These are phyloP conservation scores for Gobio gobio DNA, from an alignment of 2,113 vertebrate species.

Conservation along the genomic window DNA sequence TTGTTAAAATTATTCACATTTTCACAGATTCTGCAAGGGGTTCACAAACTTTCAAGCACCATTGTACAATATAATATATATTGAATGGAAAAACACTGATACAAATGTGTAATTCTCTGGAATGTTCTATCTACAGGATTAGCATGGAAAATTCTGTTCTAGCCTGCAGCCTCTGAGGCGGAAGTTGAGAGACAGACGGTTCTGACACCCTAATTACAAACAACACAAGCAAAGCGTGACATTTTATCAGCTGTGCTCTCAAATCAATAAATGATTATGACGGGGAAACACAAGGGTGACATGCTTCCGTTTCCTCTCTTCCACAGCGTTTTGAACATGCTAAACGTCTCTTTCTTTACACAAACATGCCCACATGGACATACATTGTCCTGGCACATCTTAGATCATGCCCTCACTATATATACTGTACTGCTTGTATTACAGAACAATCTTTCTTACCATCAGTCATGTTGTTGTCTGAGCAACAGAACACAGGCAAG, in stretches of 20 bases:
- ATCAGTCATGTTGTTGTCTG: not conserved
- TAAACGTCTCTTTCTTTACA: slow-evolving; percentile 3
- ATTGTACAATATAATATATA: too few relatives aligned
- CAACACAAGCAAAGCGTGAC: slow-evolving; percentile 17
- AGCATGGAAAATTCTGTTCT: not conserved
- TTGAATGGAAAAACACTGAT: too few relatives aligned
- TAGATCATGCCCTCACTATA: not conserved
- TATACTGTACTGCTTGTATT: not conserved
- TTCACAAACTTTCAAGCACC: too few relatives aligned
- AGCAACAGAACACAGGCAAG: not conserved
- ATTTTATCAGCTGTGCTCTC: slow-evolving; percentile 26
- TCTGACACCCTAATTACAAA: slow-evolving; percentile 1
- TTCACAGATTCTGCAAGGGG: too few relatives aligned
- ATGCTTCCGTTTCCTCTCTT: not conserved
- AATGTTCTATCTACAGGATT: not conserved
- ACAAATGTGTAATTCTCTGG: not conserved
- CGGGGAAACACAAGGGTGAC: slow-evolving; percentile 1
- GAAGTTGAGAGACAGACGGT: not conserved
- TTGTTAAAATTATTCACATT: too few relatives aligned
- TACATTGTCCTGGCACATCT: not conserved
- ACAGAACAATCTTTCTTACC: not conserved
- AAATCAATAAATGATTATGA: slow-evolving; percentile 33
- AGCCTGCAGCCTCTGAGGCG: not conserved
- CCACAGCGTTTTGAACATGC: not conserved
- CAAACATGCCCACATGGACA: not conserved